Evolutionary conservation across 2,888 invertebrate species (phyloP).

Genomic region (Heliothis peltigera): DNA sequence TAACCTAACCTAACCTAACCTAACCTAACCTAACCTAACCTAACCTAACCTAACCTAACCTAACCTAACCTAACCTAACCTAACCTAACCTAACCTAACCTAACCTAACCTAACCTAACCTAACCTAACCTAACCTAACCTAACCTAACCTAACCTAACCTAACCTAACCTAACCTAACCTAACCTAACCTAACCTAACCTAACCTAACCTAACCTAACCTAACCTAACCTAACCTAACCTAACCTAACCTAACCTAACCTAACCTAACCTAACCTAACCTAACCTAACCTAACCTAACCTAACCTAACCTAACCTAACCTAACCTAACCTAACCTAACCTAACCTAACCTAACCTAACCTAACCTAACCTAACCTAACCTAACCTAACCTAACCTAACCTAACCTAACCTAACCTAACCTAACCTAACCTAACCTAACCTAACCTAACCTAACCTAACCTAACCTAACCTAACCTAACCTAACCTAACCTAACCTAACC

Average conservation of each 20-base stretch:
- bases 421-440: conserved; percentile 55
- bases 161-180: conserved; percentile 65
- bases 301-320: conserved; percentile 52
- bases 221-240: conserved; percentile 60
- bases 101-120: conserved; percentile 60
- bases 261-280: conserved; percentile 52
- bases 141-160: conserved; percentile 65
- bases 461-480: no score
- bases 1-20: no score
- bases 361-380: conserved; percentile 55
- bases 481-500: no score
- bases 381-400: conserved; percentile 54
- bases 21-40: no score
- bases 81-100: no score
- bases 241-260: conserved; percentile 42
- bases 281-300: conserved; percentile 52
- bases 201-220: conserved; percentile 56
- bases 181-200: conserved; percentile 59
- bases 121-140: conserved; percentile 63
- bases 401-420: conserved; percentile 53
- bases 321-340: conserved; percentile 52
- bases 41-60: no score
- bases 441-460: conserved; percentile 52
- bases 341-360: conserved; percentile 53
- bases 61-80: no score